phyloP scores from a whole-genome alignment of 2,888 invertebrate genomes.

The Nipponacmea schrenckii region DNA sequence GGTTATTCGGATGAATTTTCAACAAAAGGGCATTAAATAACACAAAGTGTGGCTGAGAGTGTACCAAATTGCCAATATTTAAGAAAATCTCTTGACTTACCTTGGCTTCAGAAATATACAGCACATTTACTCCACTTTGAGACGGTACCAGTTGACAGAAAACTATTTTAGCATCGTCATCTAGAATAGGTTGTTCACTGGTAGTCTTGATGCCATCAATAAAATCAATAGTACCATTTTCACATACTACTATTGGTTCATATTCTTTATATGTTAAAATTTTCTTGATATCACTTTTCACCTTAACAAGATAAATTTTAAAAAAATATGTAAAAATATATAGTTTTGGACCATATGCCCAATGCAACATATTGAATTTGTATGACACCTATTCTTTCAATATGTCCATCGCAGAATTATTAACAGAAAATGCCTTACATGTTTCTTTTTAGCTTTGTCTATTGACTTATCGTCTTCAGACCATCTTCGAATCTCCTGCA shows the following conservation, averaged over 20 bases:
- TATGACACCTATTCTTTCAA: too few species aligned
- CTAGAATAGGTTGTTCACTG: conserved; percentile 2
- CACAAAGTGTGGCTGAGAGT: too few species aligned
- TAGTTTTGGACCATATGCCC: too few species aligned
- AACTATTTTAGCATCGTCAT: conserved; percentile 11
- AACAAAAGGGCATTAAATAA: too few species aligned
- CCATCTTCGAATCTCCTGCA: conserved; percentile 26
- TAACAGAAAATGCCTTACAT: conserved; percentile 19
- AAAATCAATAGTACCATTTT: conserved; percentile 22
- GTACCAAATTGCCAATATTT: too few species aligned
- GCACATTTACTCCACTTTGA: conserved; percentile 1
- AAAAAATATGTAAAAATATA: conserved; percentile 5
- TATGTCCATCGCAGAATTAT: too few species aligned
- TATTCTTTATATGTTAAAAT: conserved; percentile 14
- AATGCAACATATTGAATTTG: too few species aligned
- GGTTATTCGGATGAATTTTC: too few species aligned
- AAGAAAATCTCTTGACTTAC: too few species aligned
- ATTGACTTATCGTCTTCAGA: conserved; percentile 20
- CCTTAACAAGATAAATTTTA: conserved; percentile 13
- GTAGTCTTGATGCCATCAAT: conserved; percentile 9
- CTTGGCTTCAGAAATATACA: conserved; percentile 11
- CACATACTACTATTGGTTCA: conserved; percentile 22
- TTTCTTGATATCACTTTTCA: conserved; percentile 13
- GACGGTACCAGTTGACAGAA: conserved; percentile 9
- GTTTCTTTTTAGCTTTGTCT: conserved; percentile 27